Conservation (phyloP, 2,888 invertebrate genomes). For the Meliscaeva auricollis region DNA sequence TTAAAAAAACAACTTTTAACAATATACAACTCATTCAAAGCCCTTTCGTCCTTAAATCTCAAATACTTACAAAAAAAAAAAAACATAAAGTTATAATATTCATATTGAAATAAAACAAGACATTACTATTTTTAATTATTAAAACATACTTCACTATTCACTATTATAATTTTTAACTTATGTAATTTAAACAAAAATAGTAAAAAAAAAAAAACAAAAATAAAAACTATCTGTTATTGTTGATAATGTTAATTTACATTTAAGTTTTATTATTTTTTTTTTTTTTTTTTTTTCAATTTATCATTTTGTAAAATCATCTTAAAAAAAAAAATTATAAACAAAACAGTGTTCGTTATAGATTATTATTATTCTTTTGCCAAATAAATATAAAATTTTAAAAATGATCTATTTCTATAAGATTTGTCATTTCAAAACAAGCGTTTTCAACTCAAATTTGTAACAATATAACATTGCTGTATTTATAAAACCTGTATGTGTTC, state of each 20-base stretch:
- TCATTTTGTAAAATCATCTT: slow-evolving; percentile 45
- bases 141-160: slow-evolving; percentile 46
- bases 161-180: slow-evolving; percentile 39
- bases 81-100: slow-evolving; percentile 31
- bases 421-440: no score
- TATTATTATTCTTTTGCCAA: slow-evolving; percentile 66
- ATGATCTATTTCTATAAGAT: not conserved
- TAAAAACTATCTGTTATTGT: slow-evolving; percentile 67
- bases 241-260: slow-evolving; percentile 63
- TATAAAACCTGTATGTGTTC: no score
- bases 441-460: no score
- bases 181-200: no score
- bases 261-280: slow-evolving; percentile 47
- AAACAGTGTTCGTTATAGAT: slow-evolving; percentile 72
- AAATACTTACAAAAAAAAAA: slow-evolving; percentile 52
- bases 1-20: slow-evolving; percentile 31
- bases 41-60: slow-evolving; percentile 60
- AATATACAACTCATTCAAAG: slow-evolving; percentile 47
- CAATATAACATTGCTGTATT: no score
- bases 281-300: slow-evolving; percentile 26
- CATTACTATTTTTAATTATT: slow-evolving; percentile 54
- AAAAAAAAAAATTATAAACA: slow-evolving; percentile 39
- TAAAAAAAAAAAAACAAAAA: slow-evolving; percentile 18
- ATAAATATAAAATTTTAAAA: slow-evolving; percentile 59
- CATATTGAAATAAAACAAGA: slow-evolving; percentile 71